A percentile compares a stretch with the other conserved stretches of the same genome.
Conservation (phyloP, 2,888 invertebrate genomes). For the Drepanosiphum platanoidis region DNA sequence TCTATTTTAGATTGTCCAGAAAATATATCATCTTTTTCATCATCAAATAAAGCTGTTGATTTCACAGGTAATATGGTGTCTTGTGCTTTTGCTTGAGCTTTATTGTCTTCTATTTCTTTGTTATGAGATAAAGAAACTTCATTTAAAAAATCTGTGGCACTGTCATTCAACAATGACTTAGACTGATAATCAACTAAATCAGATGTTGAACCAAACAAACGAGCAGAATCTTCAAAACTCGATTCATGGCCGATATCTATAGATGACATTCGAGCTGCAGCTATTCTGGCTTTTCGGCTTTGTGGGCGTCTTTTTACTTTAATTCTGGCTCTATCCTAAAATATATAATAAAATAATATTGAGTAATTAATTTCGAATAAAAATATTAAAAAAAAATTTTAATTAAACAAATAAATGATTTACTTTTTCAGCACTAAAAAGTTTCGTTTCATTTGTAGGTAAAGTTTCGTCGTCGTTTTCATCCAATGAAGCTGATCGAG, state of each 20-base stretch:
- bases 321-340: conserved; percentile 51
- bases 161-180: conserved; percentile 12
- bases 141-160: background rate
- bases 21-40: too few relatives aligned
- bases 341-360: background rate
- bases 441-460: conserved; percentile 32
- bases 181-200: conserved; percentile 39
- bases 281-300: conserved; percentile 51
- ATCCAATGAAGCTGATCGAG: conserved; percentile 26
- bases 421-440: conserved; percentile 58
- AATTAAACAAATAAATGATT: background rate
- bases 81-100: too few relatives aligned
- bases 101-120: too few relatives aligned
- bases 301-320: conserved; percentile 59
- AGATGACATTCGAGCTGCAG: conserved; percentile 38
- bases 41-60: too few relatives aligned
- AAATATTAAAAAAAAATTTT: background rate
- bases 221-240: conserved; percentile 24
- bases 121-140: too few relatives aligned
- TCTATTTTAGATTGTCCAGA: too few relatives aligned
- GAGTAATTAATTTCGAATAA: background rate
- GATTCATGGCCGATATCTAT: conserved; percentile 14
- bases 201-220: conserved; percentile 38
- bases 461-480: conserved; percentile 32
- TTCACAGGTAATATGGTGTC: too few relatives aligned